phyloP scores from a whole-genome alignment of 1,140 invertebrate species.

The Ceratina australensis region DNA sequence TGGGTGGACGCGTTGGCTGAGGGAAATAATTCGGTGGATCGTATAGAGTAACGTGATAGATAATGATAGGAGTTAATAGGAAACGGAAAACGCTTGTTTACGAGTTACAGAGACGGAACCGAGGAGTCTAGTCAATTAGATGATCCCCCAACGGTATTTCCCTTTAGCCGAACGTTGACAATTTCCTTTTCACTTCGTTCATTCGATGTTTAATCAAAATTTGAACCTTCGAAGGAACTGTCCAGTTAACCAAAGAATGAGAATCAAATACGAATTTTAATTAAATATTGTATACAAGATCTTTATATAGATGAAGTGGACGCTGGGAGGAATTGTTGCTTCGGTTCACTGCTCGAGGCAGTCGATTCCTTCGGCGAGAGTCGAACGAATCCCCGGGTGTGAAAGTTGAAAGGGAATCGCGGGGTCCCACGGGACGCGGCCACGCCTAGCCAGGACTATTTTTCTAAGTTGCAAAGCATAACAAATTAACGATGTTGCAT shows the following conservation, averaged over 20 bases:
- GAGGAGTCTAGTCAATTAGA: slow-evolving; percentile 56
- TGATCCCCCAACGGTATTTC: slow-evolving; percentile 26
- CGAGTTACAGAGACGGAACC: background rate
- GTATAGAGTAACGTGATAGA: slow-evolving; percentile 21
- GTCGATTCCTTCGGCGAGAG: background rate
- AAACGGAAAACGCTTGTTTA: background rate
- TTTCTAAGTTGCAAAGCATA: slow-evolving; percentile 80
- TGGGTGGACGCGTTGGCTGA: too few relatives aligned
- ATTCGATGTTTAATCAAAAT: slow-evolving; percentile 11
- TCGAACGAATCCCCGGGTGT: background rate
- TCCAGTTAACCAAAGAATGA: background rate
- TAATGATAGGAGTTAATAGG: background rate
- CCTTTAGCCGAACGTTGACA: background rate
- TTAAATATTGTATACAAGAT: slow-evolving; percentile 1
- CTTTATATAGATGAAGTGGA: background rate
- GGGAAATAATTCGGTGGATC: slow-evolving; percentile 33
- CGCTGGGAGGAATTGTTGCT: background rate
- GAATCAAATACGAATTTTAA: slow-evolving; percentile 12
- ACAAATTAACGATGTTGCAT: slow-evolving; percentile 79
- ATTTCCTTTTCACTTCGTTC: background rate
- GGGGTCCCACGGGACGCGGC: slow-evolving; percentile 70
- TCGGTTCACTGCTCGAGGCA: too few relatives aligned
- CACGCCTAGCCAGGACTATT: slow-evolving; percentile 75
- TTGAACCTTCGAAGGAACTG: background rate
- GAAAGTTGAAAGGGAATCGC: background rate